Percentiles rank a stretch among this genome's conserved stretches.
Evolutionary conservation across 2,113 vertebrate genomes (phyloP).

Genomic region (Balaeniceps rex): DNA sequence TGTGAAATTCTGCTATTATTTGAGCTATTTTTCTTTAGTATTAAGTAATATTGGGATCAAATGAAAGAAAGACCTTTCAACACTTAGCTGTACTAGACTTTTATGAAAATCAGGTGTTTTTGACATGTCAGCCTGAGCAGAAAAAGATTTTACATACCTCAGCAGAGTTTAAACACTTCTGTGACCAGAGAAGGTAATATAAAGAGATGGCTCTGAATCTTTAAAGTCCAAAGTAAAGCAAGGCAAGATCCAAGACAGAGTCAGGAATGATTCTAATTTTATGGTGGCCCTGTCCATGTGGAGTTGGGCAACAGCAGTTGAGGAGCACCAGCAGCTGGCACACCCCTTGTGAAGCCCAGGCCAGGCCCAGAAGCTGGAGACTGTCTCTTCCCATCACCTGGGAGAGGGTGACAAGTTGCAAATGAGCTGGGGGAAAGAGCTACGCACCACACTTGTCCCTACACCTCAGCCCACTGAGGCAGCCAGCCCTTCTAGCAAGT

Average conservation of each 20-base stretch:
- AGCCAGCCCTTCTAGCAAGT: background rate
- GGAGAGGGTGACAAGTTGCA: background rate
- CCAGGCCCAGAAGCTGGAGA: background rate
- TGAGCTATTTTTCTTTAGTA: background rate
- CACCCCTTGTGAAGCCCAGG: background rate
- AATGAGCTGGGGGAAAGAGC: background rate
- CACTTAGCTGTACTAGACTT: background rate
- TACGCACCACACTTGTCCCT: background rate
- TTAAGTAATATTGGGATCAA: background rate
- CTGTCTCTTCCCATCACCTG: background rate
- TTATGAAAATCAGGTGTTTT: background rate
- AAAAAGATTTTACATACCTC: background rate
- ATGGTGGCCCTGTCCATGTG: accelerated
- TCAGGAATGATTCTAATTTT: background rate
- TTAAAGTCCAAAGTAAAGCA: background rate
- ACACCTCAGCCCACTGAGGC: background rate
- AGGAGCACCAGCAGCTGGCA: background rate
- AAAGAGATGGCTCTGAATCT: background rate
- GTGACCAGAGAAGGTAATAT: background rate
- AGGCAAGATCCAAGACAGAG: background rate
- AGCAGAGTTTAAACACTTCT: background rate
- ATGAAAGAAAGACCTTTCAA: background rate
- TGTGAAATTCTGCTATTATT: background rate
- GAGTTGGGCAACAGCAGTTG: background rate
- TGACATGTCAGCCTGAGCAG: background rate